These are phyloP conservation scores for Hylaea fasciaria DNA, from an alignment of 2,888 invertebrate genomes.

Conservation along the genomic window DNA sequence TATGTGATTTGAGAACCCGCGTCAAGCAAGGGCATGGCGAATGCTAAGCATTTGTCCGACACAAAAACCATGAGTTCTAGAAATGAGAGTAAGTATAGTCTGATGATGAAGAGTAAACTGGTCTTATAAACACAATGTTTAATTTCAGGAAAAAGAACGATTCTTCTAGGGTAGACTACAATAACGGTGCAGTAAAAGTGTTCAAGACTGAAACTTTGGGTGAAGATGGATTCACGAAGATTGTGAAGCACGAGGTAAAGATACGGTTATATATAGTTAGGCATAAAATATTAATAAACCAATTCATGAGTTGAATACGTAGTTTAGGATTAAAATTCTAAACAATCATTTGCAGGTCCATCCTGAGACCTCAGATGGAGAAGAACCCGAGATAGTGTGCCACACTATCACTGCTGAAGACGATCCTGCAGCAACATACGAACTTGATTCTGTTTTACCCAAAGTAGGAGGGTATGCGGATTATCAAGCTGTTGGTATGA, in stretches of 20 bases:
- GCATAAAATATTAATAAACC: too few species aligned
- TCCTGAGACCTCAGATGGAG: slow-evolving; percentile 51
- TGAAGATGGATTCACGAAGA: slow-evolving; percentile 27
- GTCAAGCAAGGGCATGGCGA: too few species aligned
- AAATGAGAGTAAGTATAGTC: too few species aligned
- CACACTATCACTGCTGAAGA: neutral
- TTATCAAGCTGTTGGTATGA: slow-evolving; percentile 47
- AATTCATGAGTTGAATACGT: too few species aligned
- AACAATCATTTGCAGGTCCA: slow-evolving; percentile 48
- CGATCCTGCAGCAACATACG: neutral
- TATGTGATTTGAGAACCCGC: too few species aligned
- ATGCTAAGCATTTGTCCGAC: too few species aligned
- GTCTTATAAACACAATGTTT: neutral
- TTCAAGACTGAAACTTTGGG: slow-evolving; percentile 21
- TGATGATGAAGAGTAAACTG: neutral
- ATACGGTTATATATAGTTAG: neutral
- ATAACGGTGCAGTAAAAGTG: slow-evolving; percentile 60
- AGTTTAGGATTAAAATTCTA: too few species aligned
- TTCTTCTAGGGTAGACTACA: slow-evolving; percentile 60
- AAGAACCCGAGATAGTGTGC: slow-evolving; percentile 41
- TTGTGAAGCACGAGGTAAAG: slow-evolving; percentile 49
- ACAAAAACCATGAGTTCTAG: too few species aligned
- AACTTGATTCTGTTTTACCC: slow-evolving; percentile 44
- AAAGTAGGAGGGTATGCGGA: slow-evolving; percentile 36
- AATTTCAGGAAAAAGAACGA: slow-evolving; percentile 53